These are phyloP conservation scores for Indicator maculatus DNA, from an alignment of 2,113 vertebrate genomes.

Conservation along the genomic window DNA sequence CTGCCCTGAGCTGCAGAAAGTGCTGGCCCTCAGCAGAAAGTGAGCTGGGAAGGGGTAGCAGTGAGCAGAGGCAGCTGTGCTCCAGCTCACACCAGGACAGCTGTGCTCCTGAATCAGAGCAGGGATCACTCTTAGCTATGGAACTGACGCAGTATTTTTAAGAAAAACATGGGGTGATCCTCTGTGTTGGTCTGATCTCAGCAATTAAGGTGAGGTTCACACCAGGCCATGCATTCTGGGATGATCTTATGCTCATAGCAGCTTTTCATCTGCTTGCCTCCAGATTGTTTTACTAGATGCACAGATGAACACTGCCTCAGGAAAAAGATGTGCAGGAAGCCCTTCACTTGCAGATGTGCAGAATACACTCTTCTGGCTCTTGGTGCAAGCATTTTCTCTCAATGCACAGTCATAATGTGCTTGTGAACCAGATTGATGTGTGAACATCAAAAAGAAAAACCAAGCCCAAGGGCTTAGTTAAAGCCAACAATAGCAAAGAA, in stretches of 20 bases:
- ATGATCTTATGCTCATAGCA: background rate
- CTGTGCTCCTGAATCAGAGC: background rate
- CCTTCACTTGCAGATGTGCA: background rate
- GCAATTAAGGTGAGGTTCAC: background rate
- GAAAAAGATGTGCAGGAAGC: conserved; percentile 20
- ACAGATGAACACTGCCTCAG: conserved; percentile 1
- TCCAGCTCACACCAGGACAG: no score
- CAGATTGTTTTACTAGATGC: background rate
- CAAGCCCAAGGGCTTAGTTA: conserved; percentile 36
- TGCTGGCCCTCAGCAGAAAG: no score
- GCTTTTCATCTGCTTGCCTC: conserved; percentile 26
- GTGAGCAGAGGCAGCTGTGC: no score
- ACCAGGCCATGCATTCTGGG: background rate
- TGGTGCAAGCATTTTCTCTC: background rate
- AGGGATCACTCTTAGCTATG: background rate
- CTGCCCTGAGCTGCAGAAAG: no score
- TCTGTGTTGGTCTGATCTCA: background rate
- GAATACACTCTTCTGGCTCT: conserved; percentile 6
- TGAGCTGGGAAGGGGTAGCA: no score
- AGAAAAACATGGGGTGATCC: background rate
- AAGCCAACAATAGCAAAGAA: conserved; percentile 44
- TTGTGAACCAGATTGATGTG: background rate
- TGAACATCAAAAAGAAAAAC: conserved; percentile 46
- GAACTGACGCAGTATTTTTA: background rate
- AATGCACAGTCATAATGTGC: background rate